Percentiles rank a stretch among this genome's conserved stretches.
These are phyloP conservation scores for Ornithoptera priamus DNA, from an alignment of 2,888 invertebrate species.

Conservation along the genomic window DNA sequence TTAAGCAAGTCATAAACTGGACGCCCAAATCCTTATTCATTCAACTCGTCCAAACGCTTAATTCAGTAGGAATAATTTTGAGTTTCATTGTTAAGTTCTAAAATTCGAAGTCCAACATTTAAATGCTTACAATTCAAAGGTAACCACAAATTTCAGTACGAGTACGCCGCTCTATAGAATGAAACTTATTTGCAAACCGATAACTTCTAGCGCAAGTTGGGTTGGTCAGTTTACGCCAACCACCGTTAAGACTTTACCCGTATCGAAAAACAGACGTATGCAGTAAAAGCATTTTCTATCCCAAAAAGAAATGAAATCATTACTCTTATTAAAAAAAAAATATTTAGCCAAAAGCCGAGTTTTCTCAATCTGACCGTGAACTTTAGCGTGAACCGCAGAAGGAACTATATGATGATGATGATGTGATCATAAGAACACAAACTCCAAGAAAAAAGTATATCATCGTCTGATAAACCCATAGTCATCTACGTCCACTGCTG, in stretches of 20 bases:
- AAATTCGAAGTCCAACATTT: constrained; percentile 76
- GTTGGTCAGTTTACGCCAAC: constrained; percentile 59
- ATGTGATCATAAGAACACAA: no score
- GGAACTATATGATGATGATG: no score
- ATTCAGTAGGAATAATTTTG: constrained; percentile 75
- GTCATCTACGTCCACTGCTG: no score
- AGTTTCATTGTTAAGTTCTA: constrained; percentile 76
- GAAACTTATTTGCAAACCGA: constrained; percentile 76
- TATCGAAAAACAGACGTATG: constrained; percentile 52
- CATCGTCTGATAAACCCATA: no score
- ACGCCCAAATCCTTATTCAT: constrained; percentile 69
- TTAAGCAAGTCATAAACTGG: constrained; percentile 66
- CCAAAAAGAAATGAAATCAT: not conserved
- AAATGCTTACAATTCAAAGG: constrained; percentile 79
- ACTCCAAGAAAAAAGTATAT: no score
- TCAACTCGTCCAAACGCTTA: constrained; percentile 71
- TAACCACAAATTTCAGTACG: constrained; percentile 76
- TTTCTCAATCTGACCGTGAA: not conserved
- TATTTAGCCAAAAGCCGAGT: not conserved
- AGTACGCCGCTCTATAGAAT: constrained; percentile 69
- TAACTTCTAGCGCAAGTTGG: constrained; percentile 66
- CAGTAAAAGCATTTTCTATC: constrained; percentile 56
- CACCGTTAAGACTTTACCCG: constrained; percentile 50
- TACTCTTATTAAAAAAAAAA: not conserved
- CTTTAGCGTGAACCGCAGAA: no score